Evolutionary conservation across 2,113 vertebrate species (phyloP), one percentile per base, ranked within the genome.

Genomic region (Typhlomys cinereus): DNA sequence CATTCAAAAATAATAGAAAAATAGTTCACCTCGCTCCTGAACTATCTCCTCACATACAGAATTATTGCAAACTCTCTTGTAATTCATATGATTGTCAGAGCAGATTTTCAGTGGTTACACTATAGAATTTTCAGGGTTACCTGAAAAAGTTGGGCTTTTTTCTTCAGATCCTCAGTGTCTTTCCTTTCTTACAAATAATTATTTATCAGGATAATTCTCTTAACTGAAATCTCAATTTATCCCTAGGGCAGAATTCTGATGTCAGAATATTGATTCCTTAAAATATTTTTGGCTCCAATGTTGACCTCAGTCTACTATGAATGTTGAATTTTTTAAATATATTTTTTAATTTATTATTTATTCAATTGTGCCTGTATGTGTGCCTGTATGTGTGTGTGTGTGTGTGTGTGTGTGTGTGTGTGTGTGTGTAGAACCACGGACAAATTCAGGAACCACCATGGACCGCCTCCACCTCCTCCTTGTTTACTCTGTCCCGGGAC

Each of bases 211-310:
- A 57, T 50, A 71, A 36, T 66, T 67, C 31, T 93, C 25, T 85
- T 41, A 73, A 80, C 46, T 87, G n/a, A 73, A 82, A 64, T 78
- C 8, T 74, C 25, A 46, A 92, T 92, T 79, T 36, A 27, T 90
- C 34, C 25, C 54, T 39, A 4, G 52, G 91, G 57, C 73, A 71
- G 21, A 92, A 93, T 73, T 88, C 74, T 88, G 46, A 75, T 88
- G 74, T 31, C n/a, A 94, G 15, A 92, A 67, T 50, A 75, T 83
- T 94, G 62, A 84, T 75, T 41, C 17, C 62, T 10, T 11, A 89
- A 81, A 79, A 80, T 31, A 92, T 66, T 59, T 90, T 93, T 70
- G 75, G 74, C 36, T 78, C 44, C 84, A 70, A 73, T 87, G 85
- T 81, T 88, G 8, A 71, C 82, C 81, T 83, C 27, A 59, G 39